Base-by-base conservation (phyloP, 1,140 invertebrate genomes). In the Delia radicum region DNA sequence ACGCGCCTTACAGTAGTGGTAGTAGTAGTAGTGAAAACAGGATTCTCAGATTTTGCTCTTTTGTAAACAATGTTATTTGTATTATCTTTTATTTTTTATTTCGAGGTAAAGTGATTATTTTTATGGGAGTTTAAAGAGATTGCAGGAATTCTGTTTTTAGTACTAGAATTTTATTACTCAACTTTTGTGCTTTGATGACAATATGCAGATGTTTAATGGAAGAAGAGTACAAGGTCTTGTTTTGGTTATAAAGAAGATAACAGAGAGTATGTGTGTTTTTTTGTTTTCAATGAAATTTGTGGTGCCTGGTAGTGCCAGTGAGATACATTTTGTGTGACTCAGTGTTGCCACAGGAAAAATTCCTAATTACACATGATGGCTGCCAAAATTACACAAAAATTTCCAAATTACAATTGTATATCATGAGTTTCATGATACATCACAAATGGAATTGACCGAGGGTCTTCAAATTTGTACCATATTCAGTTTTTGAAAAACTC, bases 261-360 rank as follows among this genome's bases (percentile, higher is more conserved):
- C 37, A 15, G 27, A 65, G 62, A 65, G 62, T 15, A 27, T 65
- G 62, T n/a, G n/a, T n/a, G n/a, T n/a, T n/a, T n/a, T n/a, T n/a
- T n/a, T n/a, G n/a, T n/a, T n/a, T n/a, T n/a, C n/a, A n/a, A n/a
- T n/a, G n/a, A n/a, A n/a, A n/a, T 27, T 12, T 29, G 26, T 29
- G 26, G 62, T 65, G 62, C 62, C 62, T 65, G 62, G 62, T 65
- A 65, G n/a, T n/a, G n/a, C n/a, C 62, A 18, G 28, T 26, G 62
- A 65, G 62, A 65, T 65, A 65, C 26, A 65, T 65, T 28, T 65
- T 28, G n/a, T 65, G 2, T 2, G 15, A n/a, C n/a, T n/a, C n/a
- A n/a, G n/a, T n/a, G n/a, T n/a, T n/a, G n/a, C n/a, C n/a, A n/a
- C n/a, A n/a, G n/a, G n/a, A n/a, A n/a, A n/a, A n/a, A n/a, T n/a